Percentiles rank a stretch among this genome's conserved stretches.
Conservation (phyloP, 2,797 vertebrate genomes). For the Aphelocoma californica region DNA sequence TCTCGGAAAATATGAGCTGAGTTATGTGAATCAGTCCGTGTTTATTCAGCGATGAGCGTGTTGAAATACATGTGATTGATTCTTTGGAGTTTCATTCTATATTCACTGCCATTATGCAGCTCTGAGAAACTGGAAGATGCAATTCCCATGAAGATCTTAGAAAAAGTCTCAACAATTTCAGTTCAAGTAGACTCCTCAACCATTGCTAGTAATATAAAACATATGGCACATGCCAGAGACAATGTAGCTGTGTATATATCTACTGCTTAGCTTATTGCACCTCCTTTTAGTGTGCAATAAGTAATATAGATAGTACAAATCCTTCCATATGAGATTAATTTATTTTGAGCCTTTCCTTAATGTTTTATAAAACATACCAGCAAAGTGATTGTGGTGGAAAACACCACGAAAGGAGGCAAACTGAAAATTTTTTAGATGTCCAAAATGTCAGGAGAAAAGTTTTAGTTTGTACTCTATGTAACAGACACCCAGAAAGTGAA, state of each 20-base stretch:
- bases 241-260: not conserved
- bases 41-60: constrained; percentile 2
- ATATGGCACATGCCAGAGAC: not conserved
- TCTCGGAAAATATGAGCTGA: not conserved
- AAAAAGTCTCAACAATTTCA: not conserved
- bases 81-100: constrained; percentile 25
- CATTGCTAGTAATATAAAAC: not conserved
- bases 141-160: constrained; percentile 38
- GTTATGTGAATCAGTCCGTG: not conserved
- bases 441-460: not conserved
- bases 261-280: not conserved
- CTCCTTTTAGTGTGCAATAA: not conserved
- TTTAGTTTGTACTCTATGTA: not conserved
- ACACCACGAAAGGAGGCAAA: not conserved
- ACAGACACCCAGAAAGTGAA: not conserved
- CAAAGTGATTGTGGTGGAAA: not conserved
- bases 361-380: not conserved
- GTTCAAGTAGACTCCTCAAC: not conserved
- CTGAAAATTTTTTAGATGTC: not conserved
- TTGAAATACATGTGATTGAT: constrained; percentile 25
- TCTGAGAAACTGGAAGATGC: not conserved
- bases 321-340: not conserved
- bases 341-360: constrained; percentile 8
- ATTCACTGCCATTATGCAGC: not conserved
- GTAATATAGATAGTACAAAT: not conserved